Percentiles rank a stretch among this genome's conserved stretches.
Conservation (phyloP, 2,113 vertebrate genomes). For the Bucco capensis region DNA sequence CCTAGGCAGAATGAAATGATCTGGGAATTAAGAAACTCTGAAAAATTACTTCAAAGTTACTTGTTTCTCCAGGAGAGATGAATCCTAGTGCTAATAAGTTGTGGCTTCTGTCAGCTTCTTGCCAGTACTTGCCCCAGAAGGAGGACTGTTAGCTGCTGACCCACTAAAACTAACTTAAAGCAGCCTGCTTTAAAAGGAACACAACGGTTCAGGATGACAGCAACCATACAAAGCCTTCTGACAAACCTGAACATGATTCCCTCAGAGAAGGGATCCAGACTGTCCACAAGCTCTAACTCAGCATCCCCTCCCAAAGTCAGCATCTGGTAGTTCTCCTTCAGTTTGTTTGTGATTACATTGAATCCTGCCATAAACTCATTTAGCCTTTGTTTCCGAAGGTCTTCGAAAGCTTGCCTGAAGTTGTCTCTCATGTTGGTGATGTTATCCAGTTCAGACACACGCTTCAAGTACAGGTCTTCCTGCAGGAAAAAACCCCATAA, state of each 20-base stretch:
- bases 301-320: constrained; percentile 94
- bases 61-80: background rate
- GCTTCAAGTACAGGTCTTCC: constrained; percentile 93
- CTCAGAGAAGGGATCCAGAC: constrained; percentile 96
- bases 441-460: constrained; percentile 87
- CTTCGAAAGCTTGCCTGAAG: constrained; percentile 87
- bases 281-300: constrained; percentile 96
- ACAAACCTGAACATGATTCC: constrained; percentile 94
- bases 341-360: constrained; percentile 93
- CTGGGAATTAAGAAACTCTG: background rate
- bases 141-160: background rate
- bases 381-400: constrained; percentile 89
- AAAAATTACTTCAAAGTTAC: background rate
- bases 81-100: background rate
- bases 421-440: constrained; percentile 86
- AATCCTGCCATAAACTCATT: constrained; percentile 98
- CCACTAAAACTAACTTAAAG: background rate
- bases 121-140: background rate
- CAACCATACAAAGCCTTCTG: background rate
- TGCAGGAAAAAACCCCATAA: constrained; percentile 27
- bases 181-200: background rate
- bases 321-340: constrained; percentile 99
- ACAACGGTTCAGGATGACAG: background rate
- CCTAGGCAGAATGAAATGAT: background rate
- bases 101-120: background rate